Conservation (phyloP, 30 jellyfish, hydroid and myxozoan species). For the Hydractinia echinata region DNA sequence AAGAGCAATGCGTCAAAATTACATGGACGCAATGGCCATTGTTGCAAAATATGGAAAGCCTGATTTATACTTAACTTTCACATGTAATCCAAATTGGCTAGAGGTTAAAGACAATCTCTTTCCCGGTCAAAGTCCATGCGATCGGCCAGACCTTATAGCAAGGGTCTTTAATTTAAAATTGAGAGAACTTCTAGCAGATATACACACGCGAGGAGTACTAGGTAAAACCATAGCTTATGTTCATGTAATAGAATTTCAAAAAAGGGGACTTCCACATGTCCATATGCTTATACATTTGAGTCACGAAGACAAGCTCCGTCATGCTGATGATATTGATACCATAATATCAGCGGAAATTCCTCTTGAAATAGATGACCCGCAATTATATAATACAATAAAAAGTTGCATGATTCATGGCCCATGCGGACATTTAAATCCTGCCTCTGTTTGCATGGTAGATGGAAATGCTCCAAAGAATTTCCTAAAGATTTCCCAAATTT, state of each 20-base stretch:
- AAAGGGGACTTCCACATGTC: slow-evolving; percentile 65
- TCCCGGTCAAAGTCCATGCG: slow-evolving; percentile 41
- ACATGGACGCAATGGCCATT: slow-evolving; percentile 44
- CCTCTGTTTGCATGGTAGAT: slow-evolving; percentile 54
- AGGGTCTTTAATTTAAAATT: slow-evolving; percentile 29
- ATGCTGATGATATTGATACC: slow-evolving; percentile 50
- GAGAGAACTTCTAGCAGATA: slow-evolving; percentile 23
- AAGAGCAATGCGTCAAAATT: slow-evolving; percentile 38
- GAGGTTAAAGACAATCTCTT: slow-evolving; percentile 37
- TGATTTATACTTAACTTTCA: slow-evolving; percentile 44
- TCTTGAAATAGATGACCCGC: slow-evolving; percentile 37
- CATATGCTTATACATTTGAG: slow-evolving; percentile 46
- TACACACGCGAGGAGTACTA: slow-evolving; percentile 26
- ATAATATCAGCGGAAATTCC: slow-evolving; percentile 70
- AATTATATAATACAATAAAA: slow-evolving; percentile 34
- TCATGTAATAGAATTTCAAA: slow-evolving; percentile 45
- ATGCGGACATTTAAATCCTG: slow-evolving; percentile 58
- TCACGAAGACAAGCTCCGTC: slow-evolving; percentile 50
- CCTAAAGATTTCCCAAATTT: neutral
- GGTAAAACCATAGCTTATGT: slow-evolving; percentile 41
- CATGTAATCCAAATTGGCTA: slow-evolving; percentile 48
- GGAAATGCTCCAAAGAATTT: slow-evolving; percentile 38
- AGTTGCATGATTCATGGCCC: slow-evolving; percentile 66
- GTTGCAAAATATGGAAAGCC: slow-evolving; percentile 44
- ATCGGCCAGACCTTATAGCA: slow-evolving; percentile 48